Evolutionary conservation across 2,113 vertebrate species (phyloP), one percentile per base, ranked within the genome.

Genomic region (Grantiella picta): DNA sequence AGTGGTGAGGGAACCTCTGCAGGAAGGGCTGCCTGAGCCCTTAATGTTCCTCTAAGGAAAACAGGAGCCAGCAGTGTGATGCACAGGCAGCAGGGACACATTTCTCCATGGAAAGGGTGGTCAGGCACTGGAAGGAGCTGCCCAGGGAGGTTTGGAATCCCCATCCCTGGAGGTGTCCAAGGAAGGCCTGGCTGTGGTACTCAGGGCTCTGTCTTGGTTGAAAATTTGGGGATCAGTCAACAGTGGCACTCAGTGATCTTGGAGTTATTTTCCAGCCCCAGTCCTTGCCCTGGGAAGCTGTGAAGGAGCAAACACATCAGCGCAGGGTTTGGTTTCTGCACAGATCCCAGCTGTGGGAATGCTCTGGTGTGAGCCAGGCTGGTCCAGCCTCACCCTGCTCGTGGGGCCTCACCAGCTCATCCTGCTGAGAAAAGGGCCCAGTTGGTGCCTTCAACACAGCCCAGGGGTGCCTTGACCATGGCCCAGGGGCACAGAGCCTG

Each of bases 111-210:
- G 64, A 24, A 44, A 68, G 11, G 21, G 13, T 35, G 17, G 1
- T 36, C 63, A 86, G 54, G 18, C 21, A 2, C 11, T 31, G 44
- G 20, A 1, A 76, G 52, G 71, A 22, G 33, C 83, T 68, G 53
- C 27, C 9, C 72, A 27, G 53, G 45, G 45, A 33, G 45, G 44
- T 76, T 29, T 86, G 71, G 52, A 42, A 25, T 59, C 5, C 5
- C 52, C 36, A 42, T 5, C 21, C 44, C 53, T 68, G 61, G 35
- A 44, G 45, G 14, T 59, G 52, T 11, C 45, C 27, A 15, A 27
- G 53, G 53, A 54, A 47, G 0, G 5, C 18, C 40, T 22, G 38
- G 47, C 49, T 0, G 3, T 59, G 71, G 36, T 35, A 14, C 35
- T 61, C 45, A 20, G 57, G 15, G 56, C 73, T 42, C 71, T 42